Percentiles rank a stretch among this genome's conserved stretches.
phyloP scores from a whole-genome alignment of 2,888 invertebrate genomes.

The Polydrusus tereticollis region DNA sequence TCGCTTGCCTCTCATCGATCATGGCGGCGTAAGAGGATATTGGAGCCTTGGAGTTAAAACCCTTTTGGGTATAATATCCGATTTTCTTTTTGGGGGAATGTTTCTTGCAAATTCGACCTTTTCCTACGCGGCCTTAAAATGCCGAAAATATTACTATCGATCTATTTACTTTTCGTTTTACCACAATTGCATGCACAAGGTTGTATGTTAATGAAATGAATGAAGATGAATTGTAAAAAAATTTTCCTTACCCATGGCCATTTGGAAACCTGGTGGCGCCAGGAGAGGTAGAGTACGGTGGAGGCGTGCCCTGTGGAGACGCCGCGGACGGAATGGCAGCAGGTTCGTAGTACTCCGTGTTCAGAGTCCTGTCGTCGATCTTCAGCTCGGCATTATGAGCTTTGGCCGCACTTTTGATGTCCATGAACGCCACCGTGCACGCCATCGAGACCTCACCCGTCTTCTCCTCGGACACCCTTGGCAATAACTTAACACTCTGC shows the following conservation, averaged over 20 bases:
- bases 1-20: slow-evolving; percentile 36
- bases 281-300: slow-evolving; percentile 75
- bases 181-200: no score
- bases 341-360: slow-evolving; percentile 93
- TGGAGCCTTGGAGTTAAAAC: background rate
- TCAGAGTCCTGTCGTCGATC: slow-evolving; percentile 87
- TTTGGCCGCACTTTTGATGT: slow-evolving; percentile 96
- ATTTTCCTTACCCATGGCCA: slow-evolving; percentile 69
- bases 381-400: slow-evolving; percentile 91
- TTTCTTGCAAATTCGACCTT: background rate
- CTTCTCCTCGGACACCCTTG: slow-evolving; percentile 70
- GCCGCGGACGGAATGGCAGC: slow-evolving; percentile 78
- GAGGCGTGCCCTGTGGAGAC: slow-evolving; percentile 66
- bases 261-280: slow-evolving; percentile 69
- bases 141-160: no score
- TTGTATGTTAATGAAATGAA: no score
- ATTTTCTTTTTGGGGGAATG: slow-evolving; percentile 7
- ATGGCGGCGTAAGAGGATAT: slow-evolving; percentile 8
- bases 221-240: background rate
- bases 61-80: slow-evolving; percentile 5
- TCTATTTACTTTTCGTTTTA: no score
- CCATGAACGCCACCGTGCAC: slow-evolving; percentile 95
- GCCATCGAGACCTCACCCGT: slow-evolving; percentile 77
- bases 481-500: slow-evolving; percentile 95
- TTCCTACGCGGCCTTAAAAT: no score